A percentile compares a stretch with the other conserved stretches of the same genome.
Conservation (phyloP, 2,797 vertebrate species). For the Garrulus glandarius region DNA sequence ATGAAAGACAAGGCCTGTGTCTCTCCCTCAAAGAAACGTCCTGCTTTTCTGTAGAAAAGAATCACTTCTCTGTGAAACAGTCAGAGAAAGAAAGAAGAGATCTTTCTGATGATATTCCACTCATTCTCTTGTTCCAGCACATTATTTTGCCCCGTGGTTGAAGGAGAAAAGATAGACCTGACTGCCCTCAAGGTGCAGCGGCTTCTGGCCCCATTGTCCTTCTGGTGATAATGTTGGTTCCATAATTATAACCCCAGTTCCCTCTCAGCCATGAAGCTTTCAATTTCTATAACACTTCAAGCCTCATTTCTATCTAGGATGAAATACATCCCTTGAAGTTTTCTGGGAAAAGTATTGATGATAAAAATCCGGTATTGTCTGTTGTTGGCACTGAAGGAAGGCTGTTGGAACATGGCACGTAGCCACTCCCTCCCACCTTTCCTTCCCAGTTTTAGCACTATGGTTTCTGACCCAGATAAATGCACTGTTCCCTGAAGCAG, state of each 20-base stretch:
- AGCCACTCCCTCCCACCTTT: constrained; percentile 2
- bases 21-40: not conserved
- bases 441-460: not conserved
- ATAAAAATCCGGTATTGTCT: not conserved
- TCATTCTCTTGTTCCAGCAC: not conserved
- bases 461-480: not conserved
- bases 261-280: not conserved
- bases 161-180: not conserved
- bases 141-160: not conserved
- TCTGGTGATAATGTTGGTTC: not conserved
- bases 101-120: not conserved
- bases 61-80: not conserved
- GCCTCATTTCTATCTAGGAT: not conserved
- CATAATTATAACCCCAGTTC: not conserved
- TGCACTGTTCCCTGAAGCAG: not conserved
- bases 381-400: not conserved
- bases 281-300: not conserved
- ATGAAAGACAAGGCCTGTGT: accelerated
- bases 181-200: accelerated
- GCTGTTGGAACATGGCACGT: not conserved
- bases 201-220: not conserved
- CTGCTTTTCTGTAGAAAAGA: not conserved
- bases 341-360: not conserved
- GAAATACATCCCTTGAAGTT: not conserved
- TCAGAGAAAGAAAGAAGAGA: not conserved